phyloP scores from a whole-genome alignment of 2,888 invertebrate species.

The Chesias legatella region DNA sequence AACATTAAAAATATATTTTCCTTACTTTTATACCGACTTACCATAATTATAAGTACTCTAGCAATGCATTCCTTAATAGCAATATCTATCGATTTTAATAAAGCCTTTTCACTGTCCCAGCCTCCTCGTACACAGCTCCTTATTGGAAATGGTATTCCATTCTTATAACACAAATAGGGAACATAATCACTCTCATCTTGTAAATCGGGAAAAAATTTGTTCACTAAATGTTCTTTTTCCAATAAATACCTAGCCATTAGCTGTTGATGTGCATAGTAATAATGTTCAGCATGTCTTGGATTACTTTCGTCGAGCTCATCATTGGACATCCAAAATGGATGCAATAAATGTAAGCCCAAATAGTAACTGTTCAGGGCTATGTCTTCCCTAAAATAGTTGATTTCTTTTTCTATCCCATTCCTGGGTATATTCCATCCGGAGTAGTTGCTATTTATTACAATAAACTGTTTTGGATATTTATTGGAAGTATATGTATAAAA shows the following conservation, averaged over 20 bases:
- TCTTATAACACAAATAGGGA: conserved; percentile 59
- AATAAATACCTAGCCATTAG: conserved; percentile 56
- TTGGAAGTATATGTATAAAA: conserved; percentile 14
- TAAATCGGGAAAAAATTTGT: conserved; percentile 25
- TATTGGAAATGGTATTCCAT: conserved; percentile 63
- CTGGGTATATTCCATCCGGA: conserved; percentile 75
- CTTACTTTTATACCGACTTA: conserved; percentile 38
- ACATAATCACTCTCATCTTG: conserved; percentile 44
- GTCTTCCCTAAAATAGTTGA: conserved; percentile 84
- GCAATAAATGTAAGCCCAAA: conserved; percentile 75
- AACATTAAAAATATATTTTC: too few species aligned
- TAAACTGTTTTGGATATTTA: conserved; percentile 34
- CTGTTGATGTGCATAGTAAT: conserved; percentile 62
- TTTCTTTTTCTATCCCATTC: conserved; percentile 67
- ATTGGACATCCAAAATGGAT: conserved; percentile 81
- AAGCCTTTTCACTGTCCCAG: conserved; percentile 48
- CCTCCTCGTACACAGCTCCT: conserved; percentile 44
- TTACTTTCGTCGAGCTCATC: conserved; percentile 60
- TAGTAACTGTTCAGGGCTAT: conserved; percentile 81
- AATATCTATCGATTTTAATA: conserved; percentile 57
- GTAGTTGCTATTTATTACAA: conserved; percentile 62
- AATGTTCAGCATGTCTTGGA: conserved; percentile 59
- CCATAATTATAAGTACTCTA: conserved; percentile 62
- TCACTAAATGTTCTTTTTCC: conserved; percentile 53
- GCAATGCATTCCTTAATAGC: conserved; percentile 62